These are phyloP conservation scores for Lagodon rhomboides DNA, from an alignment of 2,797 vertebrate genomes.

Conservation along the genomic window DNA sequence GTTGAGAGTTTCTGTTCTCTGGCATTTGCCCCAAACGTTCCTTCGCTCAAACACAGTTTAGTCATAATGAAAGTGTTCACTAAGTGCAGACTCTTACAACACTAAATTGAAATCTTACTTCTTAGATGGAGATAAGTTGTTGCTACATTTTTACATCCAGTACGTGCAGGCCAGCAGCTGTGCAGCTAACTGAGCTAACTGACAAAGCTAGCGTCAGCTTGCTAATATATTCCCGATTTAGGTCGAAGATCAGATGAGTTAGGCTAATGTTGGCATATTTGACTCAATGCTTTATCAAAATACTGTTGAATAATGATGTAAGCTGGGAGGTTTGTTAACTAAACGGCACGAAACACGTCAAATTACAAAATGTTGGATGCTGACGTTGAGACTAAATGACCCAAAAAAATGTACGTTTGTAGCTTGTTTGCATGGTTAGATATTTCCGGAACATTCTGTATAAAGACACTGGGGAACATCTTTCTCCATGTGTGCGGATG, in stretches of 20 bases:
- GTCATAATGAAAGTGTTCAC: not conserved
- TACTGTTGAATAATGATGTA: not conserved
- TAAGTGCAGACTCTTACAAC: not conserved
- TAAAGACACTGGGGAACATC: not conserved
- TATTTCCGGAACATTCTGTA: not conserved
- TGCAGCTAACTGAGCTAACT: not conserved
- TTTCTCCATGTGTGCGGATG: not conserved
- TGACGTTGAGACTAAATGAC: too few relatives aligned
- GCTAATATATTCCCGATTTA: not conserved
- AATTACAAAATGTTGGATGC: too few relatives aligned
- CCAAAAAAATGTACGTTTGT: too few relatives aligned
- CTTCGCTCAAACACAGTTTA: not conserved
- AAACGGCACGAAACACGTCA: not conserved
- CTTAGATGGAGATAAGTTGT: not conserved
- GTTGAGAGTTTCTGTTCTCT: not conserved
- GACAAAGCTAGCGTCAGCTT: not conserved
- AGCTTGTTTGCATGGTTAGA: not conserved
- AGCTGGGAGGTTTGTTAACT: not conserved
- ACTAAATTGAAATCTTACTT: not conserved
- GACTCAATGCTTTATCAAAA: too few relatives aligned
- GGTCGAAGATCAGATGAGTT: not conserved
- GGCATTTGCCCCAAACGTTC: not conserved
- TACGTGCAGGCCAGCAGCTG: not conserved
- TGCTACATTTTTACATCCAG: not conserved
- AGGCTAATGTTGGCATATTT: not conserved